Percentiles rank a stretch among this genome's conserved stretches.
Conservation (phyloP, 2,113 vertebrate genomes). For the Misgurnus anguillicaudatus region DNA sequence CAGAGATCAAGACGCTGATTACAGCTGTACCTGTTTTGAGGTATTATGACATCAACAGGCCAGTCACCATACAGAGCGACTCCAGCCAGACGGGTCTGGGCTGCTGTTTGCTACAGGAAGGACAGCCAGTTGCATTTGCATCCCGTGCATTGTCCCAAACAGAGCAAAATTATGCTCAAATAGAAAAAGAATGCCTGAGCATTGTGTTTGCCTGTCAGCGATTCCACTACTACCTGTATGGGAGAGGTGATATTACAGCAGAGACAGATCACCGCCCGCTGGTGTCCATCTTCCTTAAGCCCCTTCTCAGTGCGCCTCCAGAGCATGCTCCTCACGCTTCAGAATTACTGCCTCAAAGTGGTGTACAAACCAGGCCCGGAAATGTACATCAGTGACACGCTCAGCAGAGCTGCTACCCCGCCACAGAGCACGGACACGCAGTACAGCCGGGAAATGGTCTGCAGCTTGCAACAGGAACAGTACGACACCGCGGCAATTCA, state of each 20-base stretch:
- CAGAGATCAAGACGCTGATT: no score
- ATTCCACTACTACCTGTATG: conserved; percentile 45
- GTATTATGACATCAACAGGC: no score
- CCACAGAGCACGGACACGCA: no score
- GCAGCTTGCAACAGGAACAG: no score
- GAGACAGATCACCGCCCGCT: conserved; percentile 44
- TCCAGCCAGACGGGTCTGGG: conserved; percentile 45
- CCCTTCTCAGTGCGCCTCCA: conserved; percentile 50
- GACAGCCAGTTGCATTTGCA: conserved; percentile 42
- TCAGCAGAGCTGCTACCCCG: no score
- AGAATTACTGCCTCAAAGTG: conserved; percentile 49
- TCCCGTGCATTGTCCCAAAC: conserved; percentile 34
- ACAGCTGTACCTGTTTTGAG: no score
- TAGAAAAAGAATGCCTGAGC: neutral
- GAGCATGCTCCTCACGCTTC: conserved; percentile 43
- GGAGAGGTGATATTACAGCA: conserved; percentile 33
- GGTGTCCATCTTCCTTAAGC: conserved; percentile 41
- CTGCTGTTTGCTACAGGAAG: conserved; percentile 29
- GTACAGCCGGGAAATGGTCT: no score
- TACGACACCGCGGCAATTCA: conserved; percentile 25
- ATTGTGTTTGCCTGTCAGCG: neutral
- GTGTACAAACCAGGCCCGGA: conserved; percentile 43
- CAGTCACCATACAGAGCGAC: no score
- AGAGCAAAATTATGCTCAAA: conserved; percentile 46
- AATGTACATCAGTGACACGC: conserved; percentile 48